Conservation (phyloP, 2,888 invertebrate species). For the Euplexia lucipara region DNA sequence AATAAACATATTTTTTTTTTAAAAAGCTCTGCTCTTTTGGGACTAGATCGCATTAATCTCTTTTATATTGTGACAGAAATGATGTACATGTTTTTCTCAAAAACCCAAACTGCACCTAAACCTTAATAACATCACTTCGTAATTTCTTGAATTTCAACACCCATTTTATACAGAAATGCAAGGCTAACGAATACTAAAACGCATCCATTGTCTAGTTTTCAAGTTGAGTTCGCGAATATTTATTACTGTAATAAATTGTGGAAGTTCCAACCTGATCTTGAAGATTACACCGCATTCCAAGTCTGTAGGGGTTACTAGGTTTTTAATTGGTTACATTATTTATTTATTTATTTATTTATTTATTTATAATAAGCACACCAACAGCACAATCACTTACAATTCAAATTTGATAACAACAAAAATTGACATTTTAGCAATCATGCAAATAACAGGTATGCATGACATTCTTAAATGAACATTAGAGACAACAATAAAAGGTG, state of each 20-base stretch:
- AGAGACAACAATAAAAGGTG: too few relatives aligned
- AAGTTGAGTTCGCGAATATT: conserved; percentile 45
- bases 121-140: not conserved
- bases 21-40: too few relatives aligned
- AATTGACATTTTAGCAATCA: too few relatives aligned
- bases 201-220: conserved; percentile 45
- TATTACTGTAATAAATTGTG: conserved; percentile 55
- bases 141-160: conserved; percentile 14
- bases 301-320: conserved; percentile 25
- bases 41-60: too few relatives aligned
- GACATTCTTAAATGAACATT: too few relatives aligned
- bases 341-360: too few relatives aligned
- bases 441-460: too few relatives aligned
- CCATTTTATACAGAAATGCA: conserved; percentile 13
- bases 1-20: too few relatives aligned
- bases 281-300: conserved; percentile 38
- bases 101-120: not conserved
- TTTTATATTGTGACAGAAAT: too few relatives aligned
- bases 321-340: conserved; percentile 44
- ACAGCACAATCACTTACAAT: too few relatives aligned
- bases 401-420: too few relatives aligned
- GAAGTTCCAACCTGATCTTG: conserved; percentile 45
- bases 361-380: too few relatives aligned
- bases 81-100: not conserved
- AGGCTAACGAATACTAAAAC: conserved; percentile 36